Evolutionary conservation across 2,888 invertebrate genomes (phyloP).

Genomic region (Dusona sp.): DNA sequence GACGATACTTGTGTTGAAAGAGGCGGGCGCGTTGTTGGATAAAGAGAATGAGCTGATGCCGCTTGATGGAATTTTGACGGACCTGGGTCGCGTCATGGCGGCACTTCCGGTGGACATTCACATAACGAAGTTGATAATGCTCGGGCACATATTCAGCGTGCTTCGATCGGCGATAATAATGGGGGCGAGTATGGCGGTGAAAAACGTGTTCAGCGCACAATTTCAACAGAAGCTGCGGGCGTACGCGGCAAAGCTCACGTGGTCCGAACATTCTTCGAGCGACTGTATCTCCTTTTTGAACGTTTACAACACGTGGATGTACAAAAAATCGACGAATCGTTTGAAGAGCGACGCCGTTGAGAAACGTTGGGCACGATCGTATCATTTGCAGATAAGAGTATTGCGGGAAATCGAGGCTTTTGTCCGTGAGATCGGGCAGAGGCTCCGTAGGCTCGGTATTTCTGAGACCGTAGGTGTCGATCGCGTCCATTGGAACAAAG

Average conservation of each 20-base stretch:
- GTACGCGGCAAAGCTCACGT: constrained; percentile 91
- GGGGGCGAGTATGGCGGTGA: constrained; percentile 93
- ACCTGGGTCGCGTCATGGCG: constrained; percentile 93
- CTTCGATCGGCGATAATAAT: constrained; percentile 94
- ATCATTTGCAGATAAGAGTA: constrained; percentile 90
- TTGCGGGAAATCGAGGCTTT: constrained; percentile 91
- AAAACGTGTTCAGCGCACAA: constrained; percentile 91
- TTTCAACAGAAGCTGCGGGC: constrained; percentile 89
- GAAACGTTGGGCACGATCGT: constrained; percentile 89
- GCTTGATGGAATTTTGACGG: constrained; percentile 94
- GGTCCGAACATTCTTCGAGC: constrained; percentile 93
- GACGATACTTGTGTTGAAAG: constrained; percentile 94
- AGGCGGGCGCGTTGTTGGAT: constrained; percentile 91
- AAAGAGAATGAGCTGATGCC: constrained; percentile 86
- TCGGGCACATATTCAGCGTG: constrained; percentile 94
- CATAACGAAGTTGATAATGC: constrained; percentile 92
- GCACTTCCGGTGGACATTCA: constrained; percentile 93
- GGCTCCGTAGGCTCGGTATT: constrained; percentile 88
- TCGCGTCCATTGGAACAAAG: constrained; percentile 84
- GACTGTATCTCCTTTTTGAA: constrained; percentile 94
- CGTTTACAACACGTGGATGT: constrained; percentile 92
- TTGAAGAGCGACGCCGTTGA: constrained; percentile 86
- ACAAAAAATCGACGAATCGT: constrained; percentile 87
- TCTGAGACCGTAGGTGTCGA: constrained; percentile 85
- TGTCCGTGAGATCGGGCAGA: constrained; percentile 88